Conservation (phyloP, 1,140 invertebrate genomes). For the Drosophila lini region DNA sequence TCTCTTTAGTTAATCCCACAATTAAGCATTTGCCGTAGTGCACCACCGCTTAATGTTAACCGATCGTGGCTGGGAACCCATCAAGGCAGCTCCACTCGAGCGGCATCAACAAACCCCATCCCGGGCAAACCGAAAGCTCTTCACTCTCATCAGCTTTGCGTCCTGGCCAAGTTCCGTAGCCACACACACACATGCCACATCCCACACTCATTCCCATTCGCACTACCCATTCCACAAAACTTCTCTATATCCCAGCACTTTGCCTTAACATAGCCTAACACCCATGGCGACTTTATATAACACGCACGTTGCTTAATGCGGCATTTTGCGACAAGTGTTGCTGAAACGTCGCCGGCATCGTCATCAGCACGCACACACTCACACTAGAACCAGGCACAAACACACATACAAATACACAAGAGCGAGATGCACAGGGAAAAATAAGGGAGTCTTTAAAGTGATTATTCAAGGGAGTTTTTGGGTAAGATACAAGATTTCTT, state of each 20-base stretch:
- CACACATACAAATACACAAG: slow-evolving; percentile 9
- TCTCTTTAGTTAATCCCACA: slow-evolving; percentile 11
- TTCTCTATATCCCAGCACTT: slow-evolving; percentile 26
- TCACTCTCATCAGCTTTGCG: slow-evolving; percentile 33
- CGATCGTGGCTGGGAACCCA: slow-evolving; percentile 36
- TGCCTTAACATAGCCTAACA: slow-evolving; percentile 44
- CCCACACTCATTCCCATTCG: not conserved
- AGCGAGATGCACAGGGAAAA: not conserved
- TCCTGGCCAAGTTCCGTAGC: slow-evolving; percentile 47
- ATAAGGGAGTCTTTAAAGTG: no score
- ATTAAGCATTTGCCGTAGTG: slow-evolving; percentile 13
- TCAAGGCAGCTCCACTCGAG: slow-evolving; percentile 27
- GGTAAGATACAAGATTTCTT: not conserved
- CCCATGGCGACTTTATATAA: slow-evolving; percentile 75
- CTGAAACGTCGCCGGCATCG: slow-evolving; percentile 74
- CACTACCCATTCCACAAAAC: not conserved
- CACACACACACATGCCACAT: slow-evolving; percentile 8
- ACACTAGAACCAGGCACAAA: slow-evolving; percentile 17
- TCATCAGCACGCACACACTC: slow-evolving; percentile 62
- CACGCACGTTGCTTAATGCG: slow-evolving; percentile 79
- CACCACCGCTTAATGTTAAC: slow-evolving; percentile 23
- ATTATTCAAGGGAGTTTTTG: not conserved
- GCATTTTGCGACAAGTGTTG: slow-evolving; percentile 81
- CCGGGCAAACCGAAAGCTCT: slow-evolving; percentile 26
- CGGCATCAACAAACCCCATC: slow-evolving; percentile 11